Evolutionary conservation across 2,113 vertebrate species (phyloP).

Genomic region (Stigmatopora argus): DNA sequence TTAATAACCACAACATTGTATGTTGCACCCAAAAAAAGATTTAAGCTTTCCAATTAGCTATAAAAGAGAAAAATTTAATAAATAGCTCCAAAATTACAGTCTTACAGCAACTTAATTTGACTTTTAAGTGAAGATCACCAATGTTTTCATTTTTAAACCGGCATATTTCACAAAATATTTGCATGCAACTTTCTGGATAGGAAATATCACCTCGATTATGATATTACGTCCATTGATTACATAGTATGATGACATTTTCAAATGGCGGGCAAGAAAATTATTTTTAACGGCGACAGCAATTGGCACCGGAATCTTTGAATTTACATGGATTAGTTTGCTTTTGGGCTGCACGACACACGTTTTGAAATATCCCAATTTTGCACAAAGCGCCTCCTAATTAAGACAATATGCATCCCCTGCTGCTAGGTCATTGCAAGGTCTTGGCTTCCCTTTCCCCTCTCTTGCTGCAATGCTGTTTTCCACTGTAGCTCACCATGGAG

Average conservation of each 20-base stretch:
- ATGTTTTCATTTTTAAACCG: background rate
- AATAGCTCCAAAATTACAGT: too few relatives aligned
- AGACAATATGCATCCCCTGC: conserved; percentile 6
- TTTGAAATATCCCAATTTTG: background rate
- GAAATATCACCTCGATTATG: background rate
- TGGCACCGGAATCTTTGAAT: background rate
- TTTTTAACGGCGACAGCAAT: background rate
- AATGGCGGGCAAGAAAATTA: background rate
- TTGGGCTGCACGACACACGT: too few relatives aligned
- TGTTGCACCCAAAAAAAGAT: too few relatives aligned
- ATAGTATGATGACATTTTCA: background rate
- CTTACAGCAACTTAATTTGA: background rate
- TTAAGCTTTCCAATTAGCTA: too few relatives aligned
- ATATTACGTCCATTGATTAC: too few relatives aligned
- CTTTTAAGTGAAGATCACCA: background rate
- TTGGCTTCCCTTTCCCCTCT: conserved; percentile 35
- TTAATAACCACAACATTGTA: too few relatives aligned
- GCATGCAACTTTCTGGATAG: background rate
- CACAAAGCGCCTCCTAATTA: background rate
- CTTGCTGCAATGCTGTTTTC: conserved; percentile 43
- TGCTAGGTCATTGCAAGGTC: conserved; percentile 44
- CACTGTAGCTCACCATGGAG: conserved; percentile 47
- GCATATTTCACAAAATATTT: background rate
- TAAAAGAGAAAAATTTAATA: too few relatives aligned
- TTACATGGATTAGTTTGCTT: conserved; percentile 1